Evolutionary conservation across 2,888 invertebrate species (phyloP).

Genomic region (Eupelmus urozonus): DNA sequence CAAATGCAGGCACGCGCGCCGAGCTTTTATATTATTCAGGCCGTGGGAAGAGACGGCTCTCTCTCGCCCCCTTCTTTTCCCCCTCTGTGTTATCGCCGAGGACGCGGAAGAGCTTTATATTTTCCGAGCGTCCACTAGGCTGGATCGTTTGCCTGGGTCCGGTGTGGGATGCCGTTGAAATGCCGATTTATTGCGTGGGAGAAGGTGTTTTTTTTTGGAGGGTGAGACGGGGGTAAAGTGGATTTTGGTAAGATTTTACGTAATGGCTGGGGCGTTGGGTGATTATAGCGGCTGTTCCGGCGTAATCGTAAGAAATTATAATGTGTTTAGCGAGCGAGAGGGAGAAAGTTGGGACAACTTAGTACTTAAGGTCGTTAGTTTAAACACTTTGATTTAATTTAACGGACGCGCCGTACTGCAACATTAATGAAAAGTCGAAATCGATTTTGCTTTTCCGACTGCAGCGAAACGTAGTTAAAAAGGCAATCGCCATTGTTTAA

Average conservation of each 20-base stretch:
- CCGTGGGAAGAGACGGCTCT: not conserved
- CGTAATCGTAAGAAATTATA: no score
- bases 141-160: not conserved
- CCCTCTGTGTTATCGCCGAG: not conserved
- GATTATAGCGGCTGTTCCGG: no score
- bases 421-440: no score
- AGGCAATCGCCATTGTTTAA: no score
- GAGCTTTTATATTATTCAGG: conserved; percentile 29
- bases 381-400: no score
- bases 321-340: no score
- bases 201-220: not conserved
- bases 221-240: not conserved
- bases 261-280: not conserved
- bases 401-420: no score
- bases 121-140: not conserved
- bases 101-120: conserved; percentile 14
- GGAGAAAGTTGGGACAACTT: no score
- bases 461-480: no score
- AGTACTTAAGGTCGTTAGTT: no score
- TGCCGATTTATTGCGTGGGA: conserved; percentile 3
- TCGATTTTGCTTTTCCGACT: no score
- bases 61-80: not conserved
- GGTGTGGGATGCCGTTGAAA: not conserved
- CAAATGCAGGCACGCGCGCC: not conserved
- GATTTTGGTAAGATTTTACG: conserved; percentile 11